A percentile compares a stretch with the other conserved stretches of the same genome.
phyloP scores from a whole-genome alignment of 2,888 invertebrate species.

The Macroteleia sp. region DNA sequence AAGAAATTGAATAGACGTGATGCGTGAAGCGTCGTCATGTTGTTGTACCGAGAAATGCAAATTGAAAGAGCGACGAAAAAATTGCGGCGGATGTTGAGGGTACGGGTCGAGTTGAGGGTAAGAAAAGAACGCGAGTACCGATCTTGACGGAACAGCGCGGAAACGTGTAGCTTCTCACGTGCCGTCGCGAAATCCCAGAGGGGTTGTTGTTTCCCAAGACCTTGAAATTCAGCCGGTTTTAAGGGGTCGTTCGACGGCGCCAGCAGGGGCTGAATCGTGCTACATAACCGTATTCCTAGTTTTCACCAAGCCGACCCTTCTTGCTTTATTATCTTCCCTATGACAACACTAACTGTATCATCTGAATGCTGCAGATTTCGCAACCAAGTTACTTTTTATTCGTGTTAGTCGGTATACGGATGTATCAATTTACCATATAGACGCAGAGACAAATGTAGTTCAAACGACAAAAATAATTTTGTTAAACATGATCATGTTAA shows the following conservation, averaged over 20 bases:
- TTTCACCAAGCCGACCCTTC: slow-evolving; percentile 37
- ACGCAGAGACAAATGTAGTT: too few species aligned
- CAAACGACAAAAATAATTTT: too few species aligned
- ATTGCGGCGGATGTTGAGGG: slow-evolving; percentile 40
- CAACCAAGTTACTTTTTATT: too few species aligned
- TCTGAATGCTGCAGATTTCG: slow-evolving; percentile 49
- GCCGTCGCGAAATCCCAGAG: slow-evolving; percentile 57
- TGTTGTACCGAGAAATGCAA: slow-evolving; percentile 40
- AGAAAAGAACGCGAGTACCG: slow-evolving; percentile 36
- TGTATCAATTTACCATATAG: too few species aligned
- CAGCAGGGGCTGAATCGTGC: slow-evolving; percentile 34
- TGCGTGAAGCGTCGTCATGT: slow-evolving; percentile 8
- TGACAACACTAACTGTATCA: slow-evolving; percentile 60
- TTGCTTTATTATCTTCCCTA: slow-evolving; percentile 52
- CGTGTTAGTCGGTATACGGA: too few species aligned
- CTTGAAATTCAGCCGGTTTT: slow-evolving; percentile 63
- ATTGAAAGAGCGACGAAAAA: slow-evolving; percentile 49
- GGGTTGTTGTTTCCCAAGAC: slow-evolving; percentile 64
- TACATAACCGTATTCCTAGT: slow-evolving; percentile 25
- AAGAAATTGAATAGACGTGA: slow-evolving; percentile 30
- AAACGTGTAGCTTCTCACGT: slow-evolving; percentile 62
- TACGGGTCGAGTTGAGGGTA: slow-evolving; percentile 11
- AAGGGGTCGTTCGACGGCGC: slow-evolving; percentile 39
- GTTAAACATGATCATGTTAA: too few species aligned
- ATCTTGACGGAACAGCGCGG: slow-evolving; percentile 33